phyloP scores from a whole-genome alignment of 1,140 invertebrate species.

The Trachymyrmex cornetzi region DNA sequence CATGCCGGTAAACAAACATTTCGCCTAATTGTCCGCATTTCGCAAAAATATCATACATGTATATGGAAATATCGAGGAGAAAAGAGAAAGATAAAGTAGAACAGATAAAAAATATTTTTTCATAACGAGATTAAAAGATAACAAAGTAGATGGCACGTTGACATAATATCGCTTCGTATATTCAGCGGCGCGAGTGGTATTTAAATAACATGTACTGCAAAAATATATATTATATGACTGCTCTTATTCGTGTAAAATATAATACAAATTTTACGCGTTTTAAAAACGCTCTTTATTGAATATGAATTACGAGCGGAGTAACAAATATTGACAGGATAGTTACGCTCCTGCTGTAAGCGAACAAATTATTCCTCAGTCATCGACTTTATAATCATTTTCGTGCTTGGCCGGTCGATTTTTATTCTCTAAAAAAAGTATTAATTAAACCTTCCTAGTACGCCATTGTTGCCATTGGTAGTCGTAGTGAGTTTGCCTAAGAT shows the following conservation, averaged over 20 bases:
- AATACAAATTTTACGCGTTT: conserved; percentile 36
- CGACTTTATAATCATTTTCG: conserved; percentile 55
- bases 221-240: conserved; percentile 1
- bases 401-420: conserved; percentile 24
- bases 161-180: neutral
- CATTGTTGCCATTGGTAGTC: neutral
- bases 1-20: conserved; percentile 1
- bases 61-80: neutral
- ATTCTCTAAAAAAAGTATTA: conserved; percentile 11
- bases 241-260: conserved; percentile 22
- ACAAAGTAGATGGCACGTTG: conserved; percentile 32
- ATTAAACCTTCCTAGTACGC: conserved; percentile 34
- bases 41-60: neutral
- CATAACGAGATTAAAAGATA: conserved; percentile 14
- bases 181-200: neutral
- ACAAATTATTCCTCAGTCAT: conserved; percentile 48
- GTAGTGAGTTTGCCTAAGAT: conserved; percentile 20
- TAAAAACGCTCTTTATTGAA: conserved; percentile 34
- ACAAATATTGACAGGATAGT: conserved; percentile 57
- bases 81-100: neutral
- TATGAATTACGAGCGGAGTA: conserved; percentile 40
- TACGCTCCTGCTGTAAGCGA: neutral
- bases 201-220: conserved; percentile 6
- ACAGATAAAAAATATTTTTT: conserved; percentile 9
- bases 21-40: neutral